Percentiles rank a stretch among this genome's conserved stretches.
Evolutionary conservation across 2,888 invertebrate species (phyloP).

Genomic region (Papilio elwesi): DNA sequence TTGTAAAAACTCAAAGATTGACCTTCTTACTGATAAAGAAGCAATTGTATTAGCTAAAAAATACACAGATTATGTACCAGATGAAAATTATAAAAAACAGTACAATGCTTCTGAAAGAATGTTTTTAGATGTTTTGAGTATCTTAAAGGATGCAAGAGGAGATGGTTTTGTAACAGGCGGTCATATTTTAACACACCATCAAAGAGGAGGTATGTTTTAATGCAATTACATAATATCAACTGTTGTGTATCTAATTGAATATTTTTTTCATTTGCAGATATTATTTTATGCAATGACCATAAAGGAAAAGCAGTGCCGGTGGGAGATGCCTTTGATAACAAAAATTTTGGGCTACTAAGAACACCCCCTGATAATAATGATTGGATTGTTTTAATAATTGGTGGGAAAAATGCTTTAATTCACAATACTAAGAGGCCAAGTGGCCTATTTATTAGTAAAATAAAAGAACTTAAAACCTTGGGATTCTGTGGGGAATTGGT

Average conservation of each 20-base stretch:
- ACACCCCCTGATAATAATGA: slow-evolving; percentile 64
- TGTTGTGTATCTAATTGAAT: not conserved
- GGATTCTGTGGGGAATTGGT: slow-evolving; percentile 85
- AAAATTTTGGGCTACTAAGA: slow-evolving; percentile 75
- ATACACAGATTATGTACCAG: slow-evolving; percentile 84
- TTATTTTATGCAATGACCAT: slow-evolving; percentile 85
- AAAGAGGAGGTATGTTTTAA: slow-evolving; percentile 81
- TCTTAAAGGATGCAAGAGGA: slow-evolving; percentile 74
- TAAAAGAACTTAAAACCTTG: slow-evolving; percentile 85
- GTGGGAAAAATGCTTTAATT: slow-evolving; percentile 86
- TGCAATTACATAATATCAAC: slow-evolving; percentile 15
- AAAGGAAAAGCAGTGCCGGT: slow-evolving; percentile 77
- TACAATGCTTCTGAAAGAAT: slow-evolving; percentile 84
- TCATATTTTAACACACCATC: slow-evolving; percentile 88
- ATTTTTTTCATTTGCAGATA: slow-evolving; percentile 70
- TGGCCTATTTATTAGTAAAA: slow-evolving; percentile 85
- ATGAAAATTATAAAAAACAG: slow-evolving; percentile 75
- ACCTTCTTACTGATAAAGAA: slow-evolving; percentile 76
- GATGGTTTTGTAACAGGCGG: slow-evolving; percentile 74
- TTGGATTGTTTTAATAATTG: slow-evolving; percentile 85
- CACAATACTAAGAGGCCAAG: slow-evolving; percentile 76
- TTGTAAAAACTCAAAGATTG: slow-evolving; percentile 83
- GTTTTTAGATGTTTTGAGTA: slow-evolving; percentile 83
- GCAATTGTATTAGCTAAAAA: slow-evolving; percentile 83
- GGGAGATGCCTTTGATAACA: slow-evolving; percentile 71